Evolutionary conservation across 1,140 invertebrate genomes (phyloP), one percentile per base, ranked within the genome.

Genomic region (Ylistrum balloti): DNA sequence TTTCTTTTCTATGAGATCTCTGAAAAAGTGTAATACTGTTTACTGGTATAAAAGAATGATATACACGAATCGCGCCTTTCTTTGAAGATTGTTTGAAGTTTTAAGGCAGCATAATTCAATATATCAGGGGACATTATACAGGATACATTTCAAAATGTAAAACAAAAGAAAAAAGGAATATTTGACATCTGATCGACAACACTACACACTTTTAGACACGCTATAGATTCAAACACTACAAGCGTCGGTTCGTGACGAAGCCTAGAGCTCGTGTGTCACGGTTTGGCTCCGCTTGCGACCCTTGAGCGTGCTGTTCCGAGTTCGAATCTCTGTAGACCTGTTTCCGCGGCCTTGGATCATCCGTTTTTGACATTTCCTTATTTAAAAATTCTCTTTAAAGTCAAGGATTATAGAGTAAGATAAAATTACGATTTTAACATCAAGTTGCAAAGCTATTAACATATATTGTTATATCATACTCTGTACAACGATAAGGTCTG

Each of bases 151-250:
- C n/a, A 74, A 74, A 74, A 74, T 74, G n/a, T 74, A 74, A 28
- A 74, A 74, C 56, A 74, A 74, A 74, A 74, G 56, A 74, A 74
- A 74, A 74, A 74, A 74, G 56, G 56, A 74, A 74, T 28, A n/a
- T 74, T 74, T 74, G 56, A 74, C 56, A 74, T 74, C 56, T 74
- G 56, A n/a, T 74, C n/a, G 56, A 74, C 28, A 28, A 1, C n/a
- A n/a, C 22, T 28, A 74, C 56, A 74, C 1, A 11, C 56, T 3
- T 74, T 45, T 28, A 74, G n/a, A 74, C 56, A 74, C n/a, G 56
- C 56, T 74, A 74, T 74, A 74, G 1, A 22, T 56, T 11, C 22
- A 7, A 11, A 17, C 20, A 20, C 7, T 56, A 74, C 56, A 28
- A 5, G 0, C n/a, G 28, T 3, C 28, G 56, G 56, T 74, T n/a